Evolutionary conservation across 1,140 invertebrate species (phyloP).

Genomic region (Ceratosolen solmsi): DNA sequence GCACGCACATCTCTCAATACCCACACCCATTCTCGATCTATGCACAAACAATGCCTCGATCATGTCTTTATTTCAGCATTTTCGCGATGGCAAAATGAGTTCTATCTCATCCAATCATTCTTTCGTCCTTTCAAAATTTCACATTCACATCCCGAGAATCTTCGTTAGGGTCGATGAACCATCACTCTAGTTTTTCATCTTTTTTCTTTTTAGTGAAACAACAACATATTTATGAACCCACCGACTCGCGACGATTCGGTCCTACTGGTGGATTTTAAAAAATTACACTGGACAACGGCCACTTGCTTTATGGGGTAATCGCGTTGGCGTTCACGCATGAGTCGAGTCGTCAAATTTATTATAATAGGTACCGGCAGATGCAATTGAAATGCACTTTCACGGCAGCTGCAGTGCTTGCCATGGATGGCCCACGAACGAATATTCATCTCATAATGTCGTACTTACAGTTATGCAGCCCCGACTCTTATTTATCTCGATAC

Average conservation of each 20-base stretch:
- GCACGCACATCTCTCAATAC: neutral
- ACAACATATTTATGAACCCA: neutral
- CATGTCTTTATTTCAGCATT: conserved; percentile 14
- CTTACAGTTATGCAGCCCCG: neutral
- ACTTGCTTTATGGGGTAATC: conserved; percentile 30
- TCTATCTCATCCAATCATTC: neutral
- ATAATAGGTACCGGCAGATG: conserved; percentile 11
- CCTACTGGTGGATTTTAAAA: neutral
- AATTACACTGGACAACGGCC: neutral
- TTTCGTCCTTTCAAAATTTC: neutral
- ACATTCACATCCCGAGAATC: conserved; percentile 6
- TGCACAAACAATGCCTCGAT: neutral
- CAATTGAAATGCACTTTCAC: conserved; percentile 30
- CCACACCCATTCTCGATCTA: no score
- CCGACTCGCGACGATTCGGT: neutral
- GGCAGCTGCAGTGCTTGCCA: neutral
- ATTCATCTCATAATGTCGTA: neutral
- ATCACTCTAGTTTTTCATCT: neutral
- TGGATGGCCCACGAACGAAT: neutral
- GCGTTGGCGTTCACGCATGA: neutral
- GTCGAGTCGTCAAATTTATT: conserved; percentile 31
- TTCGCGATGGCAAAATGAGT: conserved; percentile 17
- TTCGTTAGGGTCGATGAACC: neutral
- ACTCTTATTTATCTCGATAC: neutral
- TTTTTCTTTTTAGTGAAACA: neutral